These are phyloP conservation scores for Macrobrachium rosenbergii DNA, from an alignment of 1,140 invertebrate species.

Conservation along the genomic window DNA sequence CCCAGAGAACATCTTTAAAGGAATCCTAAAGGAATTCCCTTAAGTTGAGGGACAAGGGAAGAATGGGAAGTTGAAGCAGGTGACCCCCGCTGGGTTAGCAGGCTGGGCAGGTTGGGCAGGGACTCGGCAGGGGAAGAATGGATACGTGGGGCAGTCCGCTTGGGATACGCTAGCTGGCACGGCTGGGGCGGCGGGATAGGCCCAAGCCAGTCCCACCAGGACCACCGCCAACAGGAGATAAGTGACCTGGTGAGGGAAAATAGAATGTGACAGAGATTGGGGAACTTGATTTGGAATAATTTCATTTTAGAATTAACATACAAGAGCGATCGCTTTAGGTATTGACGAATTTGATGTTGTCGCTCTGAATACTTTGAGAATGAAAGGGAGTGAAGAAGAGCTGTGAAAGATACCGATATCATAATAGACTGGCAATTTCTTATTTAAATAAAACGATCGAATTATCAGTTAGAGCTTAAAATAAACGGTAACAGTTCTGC, in stretches of 20 bases:
- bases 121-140: conserved; percentile 15
- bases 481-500: too few species aligned
- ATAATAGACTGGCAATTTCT: too few species aligned
- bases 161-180: conserved; percentile 35
- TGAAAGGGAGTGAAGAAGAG: too few species aligned
- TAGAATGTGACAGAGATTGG: background rate
- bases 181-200: conserved; percentile 7
- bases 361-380: too few species aligned
- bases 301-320: background rate
- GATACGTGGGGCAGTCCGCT: conserved; percentile 41
- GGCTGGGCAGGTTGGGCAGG: conserved; percentile 40
- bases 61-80: conserved; percentile 53
- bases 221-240: conserved; percentile 17
- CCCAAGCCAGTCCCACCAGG: conserved; percentile 1
- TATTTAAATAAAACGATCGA: too few species aligned
- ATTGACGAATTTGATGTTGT: too few species aligned
- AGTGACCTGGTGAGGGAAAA: background rate
- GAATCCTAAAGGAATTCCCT: background rate
- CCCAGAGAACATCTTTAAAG: background rate
- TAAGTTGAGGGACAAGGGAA: conserved; percentile 24
- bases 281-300: background rate
- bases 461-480: too few species aligned
- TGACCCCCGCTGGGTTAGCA: conserved; percentile 39
- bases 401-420: too few species aligned
- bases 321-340: background rate